Evolutionary conservation across 2,888 invertebrate genomes (phyloP).

Genomic region (Eupithecia vulgata): DNA sequence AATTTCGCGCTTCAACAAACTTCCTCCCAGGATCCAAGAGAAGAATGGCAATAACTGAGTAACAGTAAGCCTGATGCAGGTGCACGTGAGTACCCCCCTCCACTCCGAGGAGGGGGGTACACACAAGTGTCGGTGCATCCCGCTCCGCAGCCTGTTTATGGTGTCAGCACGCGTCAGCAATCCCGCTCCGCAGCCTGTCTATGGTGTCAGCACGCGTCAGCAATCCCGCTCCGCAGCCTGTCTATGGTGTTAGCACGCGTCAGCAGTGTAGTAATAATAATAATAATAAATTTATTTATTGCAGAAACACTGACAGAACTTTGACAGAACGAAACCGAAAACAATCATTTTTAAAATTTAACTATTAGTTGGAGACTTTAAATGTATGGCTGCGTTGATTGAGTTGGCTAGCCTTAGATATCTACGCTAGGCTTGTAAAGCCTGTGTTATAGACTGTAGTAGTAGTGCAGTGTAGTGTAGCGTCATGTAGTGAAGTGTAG

Average conservation of each 20-base stretch:
- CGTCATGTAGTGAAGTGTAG: too few species aligned
- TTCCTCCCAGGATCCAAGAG: not conserved
- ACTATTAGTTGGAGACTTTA: too few species aligned
- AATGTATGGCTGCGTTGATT: too few species aligned
- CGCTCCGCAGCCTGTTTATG: not conserved
- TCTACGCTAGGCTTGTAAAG: too few species aligned
- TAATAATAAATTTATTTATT: too few species aligned
- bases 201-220: not conserved
- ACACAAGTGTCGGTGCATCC: not conserved
- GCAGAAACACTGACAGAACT: too few species aligned
- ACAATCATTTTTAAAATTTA: too few species aligned
- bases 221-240: not conserved
- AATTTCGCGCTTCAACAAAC: slow-evolving; percentile 1
- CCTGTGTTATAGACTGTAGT: too few species aligned
- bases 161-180: not conserved
- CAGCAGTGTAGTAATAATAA: too few species aligned
- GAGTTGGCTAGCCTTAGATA: too few species aligned
- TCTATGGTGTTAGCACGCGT: not conserved
- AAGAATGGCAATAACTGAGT: slow-evolving; percentile 12
- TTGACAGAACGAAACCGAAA: too few species aligned
- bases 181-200: slow-evolving; percentile 1
- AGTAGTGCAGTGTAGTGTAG: too few species aligned
- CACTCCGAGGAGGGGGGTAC: not conserved
- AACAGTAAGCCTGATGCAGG: not conserved
- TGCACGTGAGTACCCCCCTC: slow-evolving; percentile 7